Evolutionary conservation across 2,797 vertebrate genomes (phyloP), one percentile per base, ranked within the genome.

Genomic region (Hypotaenidia okinawae): DNA sequence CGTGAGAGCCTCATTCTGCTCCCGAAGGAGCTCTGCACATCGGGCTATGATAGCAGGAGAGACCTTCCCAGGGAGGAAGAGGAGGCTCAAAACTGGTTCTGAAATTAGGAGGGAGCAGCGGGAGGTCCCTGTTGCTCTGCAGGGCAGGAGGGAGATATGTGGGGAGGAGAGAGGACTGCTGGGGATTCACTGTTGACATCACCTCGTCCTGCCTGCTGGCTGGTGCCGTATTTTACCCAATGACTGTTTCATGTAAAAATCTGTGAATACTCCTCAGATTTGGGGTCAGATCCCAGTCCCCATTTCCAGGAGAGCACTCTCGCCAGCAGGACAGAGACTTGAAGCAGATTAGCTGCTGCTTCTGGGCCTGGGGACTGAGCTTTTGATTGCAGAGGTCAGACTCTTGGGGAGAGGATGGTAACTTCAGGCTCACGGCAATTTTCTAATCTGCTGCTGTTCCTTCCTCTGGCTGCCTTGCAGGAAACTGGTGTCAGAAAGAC

Each of bases 401-500:
- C 33, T 41, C 74, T 52, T 52, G 27, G 67, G 66, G 68, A 77
- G 41, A 85, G 32, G 61, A 66, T 39, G 79, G 54, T 37, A 83
- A 74, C 41, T 92, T 79, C 19, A 49, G 54, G 54, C 54, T 84
- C 37, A 41, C 9, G 28, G n/a, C 55, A 70, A 11, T 90, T 96
- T 92, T 68, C 22, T 87, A 77, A 70, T 87, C 85, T 81, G 32
- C 57, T 3, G 3, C 45, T 76, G 61, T 75, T 95, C 70, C 2
- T 7, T 86, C 81, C 80, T 91, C 66, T 62, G 63, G 35, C 75
- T 80, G 23, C 93, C 49, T 52, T 74, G 61, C 30, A 58, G 80
- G 68, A 81, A 86, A 54, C 74, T 43, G 64, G 68, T 89, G 86
- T 94, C 86, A 93, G 84, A 84, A 82, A 78, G 87, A 66, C 77